These are phyloP conservation scores for Boloria euphrosyne DNA, from an alignment of 2,888 invertebrate species.

Conservation along the genomic window DNA sequence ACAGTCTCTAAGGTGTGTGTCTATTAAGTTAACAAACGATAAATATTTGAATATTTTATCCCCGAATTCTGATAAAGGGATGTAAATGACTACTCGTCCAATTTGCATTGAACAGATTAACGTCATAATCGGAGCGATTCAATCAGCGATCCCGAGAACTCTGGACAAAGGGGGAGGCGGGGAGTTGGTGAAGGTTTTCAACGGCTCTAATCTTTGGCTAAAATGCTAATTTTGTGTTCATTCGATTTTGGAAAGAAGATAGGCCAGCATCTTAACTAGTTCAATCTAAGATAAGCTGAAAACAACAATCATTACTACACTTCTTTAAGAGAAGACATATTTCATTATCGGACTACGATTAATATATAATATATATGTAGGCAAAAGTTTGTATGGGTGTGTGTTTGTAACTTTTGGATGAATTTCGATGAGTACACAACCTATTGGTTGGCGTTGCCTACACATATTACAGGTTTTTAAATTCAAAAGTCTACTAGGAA, in stretches of 20 bases:
- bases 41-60: slow-evolving; percentile 77
- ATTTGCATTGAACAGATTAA: slow-evolving; percentile 82
- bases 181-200: slow-evolving; percentile 52
- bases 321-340: too few relatives aligned
- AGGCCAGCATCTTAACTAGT: slow-evolving; percentile 43
- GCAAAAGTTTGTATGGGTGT: too few relatives aligned
- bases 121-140: slow-evolving; percentile 81
- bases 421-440: too few relatives aligned
- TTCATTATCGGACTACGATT: too few relatives aligned
- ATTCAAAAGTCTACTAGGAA: too few relatives aligned
- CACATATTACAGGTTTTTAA: too few relatives aligned
- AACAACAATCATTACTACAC: background rate
- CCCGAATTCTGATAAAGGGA: slow-evolving; percentile 75
- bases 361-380: too few relatives aligned
- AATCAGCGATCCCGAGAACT: slow-evolving; percentile 74
- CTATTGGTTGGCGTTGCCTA: too few relatives aligned
- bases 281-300: slow-evolving; percentile 18
- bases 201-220: slow-evolving; percentile 76
- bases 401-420: too few relatives aligned
- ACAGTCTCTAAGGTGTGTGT: slow-evolving; percentile 44
- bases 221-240: slow-evolving; percentile 82
- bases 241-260: slow-evolving; percentile 73
- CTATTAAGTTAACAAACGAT: slow-evolving; percentile 59
- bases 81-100: slow-evolving; percentile 79
- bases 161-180: slow-evolving; percentile 53